phyloP scores from a whole-genome alignment of 2,888 invertebrate genomes.

The Lepidocyrtinus sp. region DNA sequence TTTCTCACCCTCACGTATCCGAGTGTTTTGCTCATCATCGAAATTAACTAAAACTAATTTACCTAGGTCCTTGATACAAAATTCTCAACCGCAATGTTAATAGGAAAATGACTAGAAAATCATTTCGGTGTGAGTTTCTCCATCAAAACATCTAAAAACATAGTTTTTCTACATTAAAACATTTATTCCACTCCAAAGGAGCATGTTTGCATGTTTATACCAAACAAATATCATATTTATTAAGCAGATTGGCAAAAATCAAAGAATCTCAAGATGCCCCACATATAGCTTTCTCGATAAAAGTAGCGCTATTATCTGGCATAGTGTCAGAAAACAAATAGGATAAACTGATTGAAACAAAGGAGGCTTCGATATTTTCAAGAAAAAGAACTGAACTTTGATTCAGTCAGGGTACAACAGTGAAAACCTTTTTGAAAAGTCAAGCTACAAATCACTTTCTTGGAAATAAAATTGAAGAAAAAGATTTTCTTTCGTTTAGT shows the following conservation, averaged over 20 bases:
- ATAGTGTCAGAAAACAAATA: too few species aligned
- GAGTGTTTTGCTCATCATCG: neutral
- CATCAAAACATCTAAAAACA: too few species aligned
- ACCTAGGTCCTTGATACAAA: too few species aligned
- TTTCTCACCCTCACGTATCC: slow-evolving; percentile 17
- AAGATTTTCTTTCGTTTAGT: slow-evolving; percentile 13
- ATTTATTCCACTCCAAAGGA: too few species aligned
- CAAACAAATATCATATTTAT: too few species aligned
- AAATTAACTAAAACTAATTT: slow-evolving; percentile 1
- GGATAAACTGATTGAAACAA: slow-evolving; percentile 18
- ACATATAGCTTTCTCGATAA: slow-evolving; percentile 11
- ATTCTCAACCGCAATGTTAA: too few species aligned
- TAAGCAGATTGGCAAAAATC: too few species aligned
- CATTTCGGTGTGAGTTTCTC: too few species aligned
- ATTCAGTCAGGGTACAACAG: slow-evolving; percentile 3
- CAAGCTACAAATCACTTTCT: neutral
- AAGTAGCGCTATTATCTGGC: too few species aligned
- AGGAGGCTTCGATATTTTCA: slow-evolving; percentile 1
- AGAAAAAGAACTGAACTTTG: neutral
- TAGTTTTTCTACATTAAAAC: too few species aligned
- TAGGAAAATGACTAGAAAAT: too few species aligned
- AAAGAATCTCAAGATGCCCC: slow-evolving; percentile 9
- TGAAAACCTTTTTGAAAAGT: slow-evolving; percentile 25
- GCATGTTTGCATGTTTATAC: too few species aligned
- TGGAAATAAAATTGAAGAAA: slow-evolving; percentile 20